These are phyloP conservation scores for Pardalotus punctatus DNA, from an alignment of 2,113 vertebrate species.

Conservation along the genomic window DNA sequence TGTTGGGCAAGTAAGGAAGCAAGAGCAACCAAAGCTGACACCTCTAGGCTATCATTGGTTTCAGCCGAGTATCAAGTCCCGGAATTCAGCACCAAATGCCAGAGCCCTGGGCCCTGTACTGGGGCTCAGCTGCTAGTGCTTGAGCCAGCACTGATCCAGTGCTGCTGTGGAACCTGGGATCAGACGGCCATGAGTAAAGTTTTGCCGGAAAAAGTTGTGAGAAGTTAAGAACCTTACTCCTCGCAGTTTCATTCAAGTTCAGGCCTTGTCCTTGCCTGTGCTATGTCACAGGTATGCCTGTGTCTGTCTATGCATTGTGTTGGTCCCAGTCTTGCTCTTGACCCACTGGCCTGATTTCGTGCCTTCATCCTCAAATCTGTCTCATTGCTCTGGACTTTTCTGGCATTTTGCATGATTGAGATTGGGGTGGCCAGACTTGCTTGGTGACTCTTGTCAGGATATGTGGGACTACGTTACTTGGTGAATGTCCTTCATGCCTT, in stretches of 20 bases:
- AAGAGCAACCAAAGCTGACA: neutral
- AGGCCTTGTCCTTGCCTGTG: neutral
- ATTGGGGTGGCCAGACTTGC: neutral
- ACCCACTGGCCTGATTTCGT: neutral
- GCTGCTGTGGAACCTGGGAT: neutral
- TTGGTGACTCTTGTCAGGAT: accelerated
- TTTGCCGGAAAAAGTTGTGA: neutral
- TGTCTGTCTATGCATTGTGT: too few relatives aligned
- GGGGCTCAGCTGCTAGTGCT: neutral
- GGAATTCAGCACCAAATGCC: neutral
- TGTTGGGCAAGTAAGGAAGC: neutral
- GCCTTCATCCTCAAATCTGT: neutral
- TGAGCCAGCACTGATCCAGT: accelerated
- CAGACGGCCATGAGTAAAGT: neutral
- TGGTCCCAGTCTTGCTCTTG: neutral
- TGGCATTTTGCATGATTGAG: neutral
- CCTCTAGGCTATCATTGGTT: neutral
- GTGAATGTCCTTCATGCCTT: neutral
- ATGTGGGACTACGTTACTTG: neutral
- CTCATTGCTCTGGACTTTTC: neutral
- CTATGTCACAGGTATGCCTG: accelerated
- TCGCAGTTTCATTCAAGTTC: neutral
- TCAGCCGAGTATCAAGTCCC: neutral
- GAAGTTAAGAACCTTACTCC: neutral
- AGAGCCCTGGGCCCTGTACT: neutral